Base-by-base conservation (phyloP, 2,797 vertebrate genomes). In the Okamejei kenojei region DNA sequence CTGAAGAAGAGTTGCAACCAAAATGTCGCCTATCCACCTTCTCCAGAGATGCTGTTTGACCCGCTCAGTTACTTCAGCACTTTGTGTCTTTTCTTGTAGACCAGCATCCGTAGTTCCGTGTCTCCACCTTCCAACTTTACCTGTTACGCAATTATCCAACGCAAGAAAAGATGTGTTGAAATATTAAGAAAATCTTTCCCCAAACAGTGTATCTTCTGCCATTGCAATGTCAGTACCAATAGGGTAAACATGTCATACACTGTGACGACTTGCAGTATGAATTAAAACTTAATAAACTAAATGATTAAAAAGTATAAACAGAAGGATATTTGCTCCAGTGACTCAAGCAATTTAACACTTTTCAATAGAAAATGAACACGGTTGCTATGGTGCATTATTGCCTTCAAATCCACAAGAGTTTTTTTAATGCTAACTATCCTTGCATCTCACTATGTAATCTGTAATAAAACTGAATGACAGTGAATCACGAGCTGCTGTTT, bases 401-500 rank as follows among this genome's bases (percentile, higher is more conserved):
- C 90, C 90, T 19, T 26, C 90, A 58, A 76, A 76, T 92, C 90
- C 71, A 92, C 23, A 45, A 76, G 58, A 15, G 71, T 0, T 92
- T 74, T 92, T 54, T 92, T 92, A 58, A 76, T 92, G 90, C 71
- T 76, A 92, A 92, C 35, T 76, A 92, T 76, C 38, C 2, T 92
- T 76, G 13, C 71, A 92, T 26, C 90, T 92, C 90, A 92, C 71
- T 92, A 71, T 92, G 90, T 71, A 76, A 71, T 54, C 23, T 92
- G 90, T 76, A 92, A 76, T 92, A 92, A 92, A 92, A 92, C 90
- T 74, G 26, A 6, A 17, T 13, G 71, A 92, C 71, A 92, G 21
- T 35, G 84, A 93, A 90, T 94, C 94, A 93, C 0, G 63, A 81
- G 63, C 73, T 19, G 77, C 88, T 8, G 93, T 94, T 93, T 93